Percentiles rank a stretch among this genome's conserved stretches.
phyloP scores from a whole-genome alignment of 2,113 vertebrate species.

The Syngnathus typhle region DNA sequence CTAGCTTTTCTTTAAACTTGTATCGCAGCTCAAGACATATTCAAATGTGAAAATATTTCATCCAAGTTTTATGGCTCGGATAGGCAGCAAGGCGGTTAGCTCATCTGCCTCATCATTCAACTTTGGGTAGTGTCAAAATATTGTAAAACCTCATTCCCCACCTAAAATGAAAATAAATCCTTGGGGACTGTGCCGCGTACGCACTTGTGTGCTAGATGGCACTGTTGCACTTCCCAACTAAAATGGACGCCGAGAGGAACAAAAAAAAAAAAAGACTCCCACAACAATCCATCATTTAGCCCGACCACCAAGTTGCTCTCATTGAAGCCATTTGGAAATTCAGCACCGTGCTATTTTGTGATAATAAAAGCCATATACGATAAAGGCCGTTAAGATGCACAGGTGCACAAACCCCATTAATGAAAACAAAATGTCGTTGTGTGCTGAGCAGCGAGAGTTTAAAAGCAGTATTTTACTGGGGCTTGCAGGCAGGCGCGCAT shows the following conservation, averaged over 20 bases:
- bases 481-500: constrained; percentile 11
- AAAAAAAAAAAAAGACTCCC: constrained; percentile 2
- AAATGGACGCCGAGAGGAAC: not conserved
- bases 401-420: not conserved
- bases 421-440: not conserved
- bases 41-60: too few relatives aligned
- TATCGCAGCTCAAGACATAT: too few relatives aligned
- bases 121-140: too few relatives aligned
- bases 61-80: too few relatives aligned
- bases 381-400: not conserved
- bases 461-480: not conserved
- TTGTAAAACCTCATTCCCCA: too few relatives aligned
- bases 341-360: not conserved
- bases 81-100: too few relatives aligned
- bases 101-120: too few relatives aligned
- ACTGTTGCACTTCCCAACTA: constrained; percentile 61
- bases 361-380: not conserved
- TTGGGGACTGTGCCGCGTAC: not conserved
- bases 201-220: constrained; percentile 64
- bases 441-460: not conserved
- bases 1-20: too few relatives aligned
- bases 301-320: constrained; percentile 14
- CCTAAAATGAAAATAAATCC: too few relatives aligned
- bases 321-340: constrained; percentile 24
- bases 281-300: constrained; percentile 49